Percentiles rank a stretch among this genome's conserved stretches.
phyloP scores from a whole-genome alignment of 2,797 vertebrate genomes.

The Macropus fuliginosus region DNA sequence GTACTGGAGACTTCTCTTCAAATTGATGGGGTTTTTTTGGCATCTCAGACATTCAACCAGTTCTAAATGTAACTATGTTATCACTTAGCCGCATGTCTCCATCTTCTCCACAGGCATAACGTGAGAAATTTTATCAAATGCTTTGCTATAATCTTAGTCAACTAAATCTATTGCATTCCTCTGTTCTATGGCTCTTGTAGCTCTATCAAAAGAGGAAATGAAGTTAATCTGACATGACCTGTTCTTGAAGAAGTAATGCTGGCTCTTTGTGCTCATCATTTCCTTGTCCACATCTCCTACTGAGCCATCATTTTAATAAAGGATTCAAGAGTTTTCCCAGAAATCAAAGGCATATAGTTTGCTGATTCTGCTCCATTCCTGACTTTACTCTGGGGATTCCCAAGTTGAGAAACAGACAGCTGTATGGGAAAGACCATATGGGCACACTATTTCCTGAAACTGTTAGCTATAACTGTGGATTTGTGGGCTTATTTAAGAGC shows the following conservation, averaged over 20 bases:
- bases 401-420: background rate
- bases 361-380: background rate
- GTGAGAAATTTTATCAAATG: background rate
- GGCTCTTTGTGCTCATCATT: background rate
- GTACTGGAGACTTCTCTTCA: background rate
- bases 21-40: background rate
- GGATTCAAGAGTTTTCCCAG: background rate
- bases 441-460: background rate
- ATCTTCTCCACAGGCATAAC: background rate
- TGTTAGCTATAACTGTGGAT: background rate
- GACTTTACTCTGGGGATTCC: conserved; percentile 2
- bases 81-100: background rate
- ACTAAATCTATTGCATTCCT: background rate
- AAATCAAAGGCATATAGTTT: background rate
- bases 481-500: background rate
- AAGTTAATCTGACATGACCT: background rate
- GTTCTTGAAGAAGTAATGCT: background rate
- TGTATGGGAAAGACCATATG: background rate
- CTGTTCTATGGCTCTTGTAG: background rate
- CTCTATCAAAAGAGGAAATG: background rate
- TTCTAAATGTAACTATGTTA: background rate
- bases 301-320: background rate
- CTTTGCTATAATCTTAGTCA: background rate
- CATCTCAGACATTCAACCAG: background rate
- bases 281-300: background rate